These are phyloP conservation scores for Vicugna pacos DNA, from an alignment of 2,113 vertebrate species.

Conservation along the genomic window DNA sequence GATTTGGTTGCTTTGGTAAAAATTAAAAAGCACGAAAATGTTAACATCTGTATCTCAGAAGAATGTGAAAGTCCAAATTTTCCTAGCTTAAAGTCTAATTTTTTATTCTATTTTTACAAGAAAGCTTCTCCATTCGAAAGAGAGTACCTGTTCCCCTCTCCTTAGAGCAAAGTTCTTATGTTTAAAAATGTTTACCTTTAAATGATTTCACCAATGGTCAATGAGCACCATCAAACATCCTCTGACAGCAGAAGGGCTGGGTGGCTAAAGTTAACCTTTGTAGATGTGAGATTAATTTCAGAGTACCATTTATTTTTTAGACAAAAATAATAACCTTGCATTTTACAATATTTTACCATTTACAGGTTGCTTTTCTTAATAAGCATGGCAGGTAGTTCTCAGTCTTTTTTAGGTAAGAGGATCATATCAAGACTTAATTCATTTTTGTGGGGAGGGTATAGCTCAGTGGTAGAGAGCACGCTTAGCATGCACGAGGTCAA, in stretches of 20 bases:
- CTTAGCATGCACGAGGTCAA: no score
- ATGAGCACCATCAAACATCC: not conserved
- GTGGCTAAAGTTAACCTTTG: not conserved
- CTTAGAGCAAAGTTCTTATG: conserved; percentile 5
- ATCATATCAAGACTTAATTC: not conserved
- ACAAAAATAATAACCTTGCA: not conserved
- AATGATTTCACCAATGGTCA: conserved; percentile 36
- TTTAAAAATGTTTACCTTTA: conserved; percentile 32
- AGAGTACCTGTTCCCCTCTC: not conserved
- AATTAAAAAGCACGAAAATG: conserved; percentile 36
- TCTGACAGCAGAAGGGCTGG: not conserved
- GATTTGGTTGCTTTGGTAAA: conserved; percentile 59
- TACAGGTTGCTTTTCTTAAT: conserved; percentile 26
- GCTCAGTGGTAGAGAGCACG: no score
- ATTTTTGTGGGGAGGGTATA: not conserved
- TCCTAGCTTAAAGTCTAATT: not conserved
- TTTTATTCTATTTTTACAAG: conserved; percentile 12
- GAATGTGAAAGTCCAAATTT: not conserved
- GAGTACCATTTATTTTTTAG: not conserved
- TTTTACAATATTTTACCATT: conserved; percentile 28
- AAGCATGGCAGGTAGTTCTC: not conserved
- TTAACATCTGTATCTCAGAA: not conserved
- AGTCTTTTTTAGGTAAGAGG: conserved; percentile 22
- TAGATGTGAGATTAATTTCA: not conserved
- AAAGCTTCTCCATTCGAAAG: conserved; percentile 36